Base-by-base conservation (phyloP, 2,888 invertebrate species). In the Strigamia transsilvanica region DNA sequence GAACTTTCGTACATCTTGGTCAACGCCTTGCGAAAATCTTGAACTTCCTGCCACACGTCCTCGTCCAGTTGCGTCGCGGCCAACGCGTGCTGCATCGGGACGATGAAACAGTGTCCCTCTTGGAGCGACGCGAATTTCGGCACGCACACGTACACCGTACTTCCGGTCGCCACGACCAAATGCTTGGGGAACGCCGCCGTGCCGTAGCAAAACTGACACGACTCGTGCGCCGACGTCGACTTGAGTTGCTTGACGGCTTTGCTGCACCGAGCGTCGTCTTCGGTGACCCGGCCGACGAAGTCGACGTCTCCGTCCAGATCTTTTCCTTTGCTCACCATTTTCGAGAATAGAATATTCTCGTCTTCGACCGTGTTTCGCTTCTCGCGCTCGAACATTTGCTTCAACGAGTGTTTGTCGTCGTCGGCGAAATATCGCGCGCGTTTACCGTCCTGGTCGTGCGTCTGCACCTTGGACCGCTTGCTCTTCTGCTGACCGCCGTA, bases 21-120 rank as follows among this genome's bases (percentile, higher is more conserved):
- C 12, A 99, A 88, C 0, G 93, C 91, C 88, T 92, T 94, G 80
- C 95, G 91, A 86, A 94, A 94, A 86, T 90, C 89, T 92, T 94
- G 90, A 83, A 99, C 91, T 89, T 98, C 98, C 83, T 91, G 91
- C 95, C 96, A 98, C 79, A 95, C 93, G 89, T 99, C 96, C 90
- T 99, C 98, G 89, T 99, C 99, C 66, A 97, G 87, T 84, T 93
- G 91, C 0, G 96, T 96, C 51, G 93, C 91, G 87, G 95, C 94
- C 2, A 92, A 87, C 0, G 92, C 90, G 88, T 99, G 98, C 85
- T 93, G 91, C 86, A 94, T 92, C 0, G 98, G 96, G 2, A 93
- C 91, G 85, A 99, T 92, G 80, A 95, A 89, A 84, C 91, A 98
- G 87, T 99, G 98, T 0, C 95, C 94, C 82, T 79, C 82, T 2